Conservation (phyloP, 2,113 vertebrate species). For the Passerina amoena region DNA sequence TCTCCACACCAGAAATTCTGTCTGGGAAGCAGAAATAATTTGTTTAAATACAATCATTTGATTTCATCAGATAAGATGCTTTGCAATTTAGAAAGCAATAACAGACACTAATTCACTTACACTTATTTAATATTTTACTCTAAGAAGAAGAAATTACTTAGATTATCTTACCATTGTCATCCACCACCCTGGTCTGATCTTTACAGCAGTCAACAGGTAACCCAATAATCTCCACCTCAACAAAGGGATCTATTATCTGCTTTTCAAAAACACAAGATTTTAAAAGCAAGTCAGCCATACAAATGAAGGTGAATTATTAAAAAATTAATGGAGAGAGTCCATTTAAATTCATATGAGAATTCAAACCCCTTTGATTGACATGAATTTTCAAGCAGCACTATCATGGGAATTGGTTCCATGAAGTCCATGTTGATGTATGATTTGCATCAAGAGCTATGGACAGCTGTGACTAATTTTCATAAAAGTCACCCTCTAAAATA, state of each 20-base stretch:
- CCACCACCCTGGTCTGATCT: slow-evolving; percentile 97
- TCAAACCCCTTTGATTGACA: neutral
- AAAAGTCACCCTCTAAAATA: neutral
- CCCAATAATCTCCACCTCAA: slow-evolving; percentile 97
- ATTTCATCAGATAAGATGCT: neutral
- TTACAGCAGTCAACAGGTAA: slow-evolving; percentile 94
- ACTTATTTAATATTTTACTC: neutral
- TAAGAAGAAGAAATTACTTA: neutral
- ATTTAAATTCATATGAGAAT: neutral
- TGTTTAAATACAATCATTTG: neutral
- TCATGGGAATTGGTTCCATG: neutral
- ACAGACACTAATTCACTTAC: neutral
- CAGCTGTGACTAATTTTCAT: neutral
- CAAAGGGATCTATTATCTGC: slow-evolving; percentile 98
- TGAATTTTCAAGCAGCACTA: neutral
- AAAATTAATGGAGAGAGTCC: neutral
- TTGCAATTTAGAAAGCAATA: neutral
- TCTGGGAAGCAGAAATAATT: neutral
- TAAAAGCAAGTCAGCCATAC: neutral
- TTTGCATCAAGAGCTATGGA: neutral
- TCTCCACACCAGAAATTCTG: neutral
- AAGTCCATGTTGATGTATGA: neutral
- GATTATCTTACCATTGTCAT: slow-evolving; percentile 89
- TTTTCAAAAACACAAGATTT: slow-evolving; percentile 10
- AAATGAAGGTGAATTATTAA: neutral